These are phyloP conservation scores for Anthrax anthrax DNA, from an alignment of 2,888 invertebrate genomes.

Conservation along the genomic window DNA sequence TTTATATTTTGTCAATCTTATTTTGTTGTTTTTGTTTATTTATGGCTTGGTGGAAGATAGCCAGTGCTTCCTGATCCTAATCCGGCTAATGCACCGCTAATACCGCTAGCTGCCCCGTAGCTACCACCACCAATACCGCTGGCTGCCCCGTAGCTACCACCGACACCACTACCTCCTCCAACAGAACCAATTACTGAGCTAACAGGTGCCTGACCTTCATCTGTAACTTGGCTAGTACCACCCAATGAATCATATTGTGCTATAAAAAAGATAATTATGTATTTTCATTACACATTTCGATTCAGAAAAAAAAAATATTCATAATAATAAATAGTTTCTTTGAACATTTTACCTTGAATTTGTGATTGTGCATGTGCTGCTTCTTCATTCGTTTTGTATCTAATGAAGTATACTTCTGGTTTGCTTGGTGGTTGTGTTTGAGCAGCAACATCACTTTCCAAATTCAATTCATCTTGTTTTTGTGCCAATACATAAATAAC, in stretches of 20 bases:
- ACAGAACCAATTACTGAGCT: constrained; percentile 24
- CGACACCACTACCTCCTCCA: constrained; percentile 18
- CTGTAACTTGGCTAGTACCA: constrained; percentile 24
- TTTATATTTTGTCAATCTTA: too few relatives aligned
- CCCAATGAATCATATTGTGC: constrained; percentile 28
- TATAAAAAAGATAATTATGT: constrained; percentile 10
- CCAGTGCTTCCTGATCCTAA: background rate
- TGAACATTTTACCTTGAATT: constrained; percentile 23
- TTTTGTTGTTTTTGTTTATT: too few relatives aligned
- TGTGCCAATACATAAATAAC: constrained; percentile 31
- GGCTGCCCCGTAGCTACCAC: constrained; percentile 6
- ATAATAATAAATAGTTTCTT: too few relatives aligned
- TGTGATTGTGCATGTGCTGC: constrained; percentile 27
- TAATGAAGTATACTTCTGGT: constrained; percentile 32
- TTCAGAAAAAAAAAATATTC: too few relatives aligned
- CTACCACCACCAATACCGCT: constrained; percentile 6
- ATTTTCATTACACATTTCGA: background rate
- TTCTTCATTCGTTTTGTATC: constrained; percentile 30
- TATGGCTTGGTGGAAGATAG: background rate
- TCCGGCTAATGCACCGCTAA: background rate
- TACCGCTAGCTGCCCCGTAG: constrained; percentile 5
- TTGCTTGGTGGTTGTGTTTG: constrained; percentile 30
- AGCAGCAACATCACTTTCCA: constrained; percentile 25
- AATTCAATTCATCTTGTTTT: constrained; percentile 24
- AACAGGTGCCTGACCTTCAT: constrained; percentile 24